These are phyloP conservation scores for Corvus cornix DNA, from an alignment of 2,113 vertebrate genomes.

Conservation along the genomic window DNA sequence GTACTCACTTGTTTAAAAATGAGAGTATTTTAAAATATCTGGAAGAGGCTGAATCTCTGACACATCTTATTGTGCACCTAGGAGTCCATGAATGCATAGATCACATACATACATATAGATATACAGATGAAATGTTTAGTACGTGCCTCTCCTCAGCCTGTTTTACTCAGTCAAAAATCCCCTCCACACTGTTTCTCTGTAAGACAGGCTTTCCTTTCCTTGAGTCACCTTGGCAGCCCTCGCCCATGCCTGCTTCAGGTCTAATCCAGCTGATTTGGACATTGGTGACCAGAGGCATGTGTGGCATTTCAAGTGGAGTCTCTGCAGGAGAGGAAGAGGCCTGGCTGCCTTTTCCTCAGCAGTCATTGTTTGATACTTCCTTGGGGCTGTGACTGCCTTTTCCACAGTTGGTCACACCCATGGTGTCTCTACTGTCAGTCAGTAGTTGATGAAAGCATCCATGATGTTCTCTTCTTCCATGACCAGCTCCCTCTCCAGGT, in stretches of 20 bases:
- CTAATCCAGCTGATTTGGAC: background rate
- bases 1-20: background rate
- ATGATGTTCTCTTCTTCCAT: background rate
- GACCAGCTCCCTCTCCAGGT: background rate
- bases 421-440: fast-evolving
- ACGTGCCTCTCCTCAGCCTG: background rate
- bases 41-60: background rate
- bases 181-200: background rate
- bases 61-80: background rate
- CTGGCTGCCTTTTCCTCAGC: background rate
- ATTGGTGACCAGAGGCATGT: background rate
- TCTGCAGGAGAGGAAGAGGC: fast-evolving
- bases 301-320: background rate
- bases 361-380: background rate
- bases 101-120: background rate
- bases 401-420: fast-evolving
- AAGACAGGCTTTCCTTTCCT: background rate
- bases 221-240: background rate
- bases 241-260: fast-evolving
- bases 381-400: background rate
- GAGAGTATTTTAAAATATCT: background rate
- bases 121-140: fast-evolving
- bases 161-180: background rate
- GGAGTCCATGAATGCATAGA: background rate
- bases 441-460: background rate